Base-by-base conservation (phyloP, 64 coral and sea anemone species). In the Acropora yongei region DNA sequence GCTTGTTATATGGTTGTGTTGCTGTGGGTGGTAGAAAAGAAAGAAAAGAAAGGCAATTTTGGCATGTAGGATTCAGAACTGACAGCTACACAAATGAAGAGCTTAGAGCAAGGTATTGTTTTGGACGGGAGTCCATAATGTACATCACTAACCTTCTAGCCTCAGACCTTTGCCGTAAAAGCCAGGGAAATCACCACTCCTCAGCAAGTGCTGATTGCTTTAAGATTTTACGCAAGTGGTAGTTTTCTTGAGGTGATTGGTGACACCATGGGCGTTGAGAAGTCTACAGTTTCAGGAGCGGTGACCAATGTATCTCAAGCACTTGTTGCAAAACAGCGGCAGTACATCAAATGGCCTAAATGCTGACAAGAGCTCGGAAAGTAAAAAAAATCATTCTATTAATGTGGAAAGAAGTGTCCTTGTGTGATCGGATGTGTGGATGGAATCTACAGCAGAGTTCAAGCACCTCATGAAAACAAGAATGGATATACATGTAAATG, bases 191-290 rank as follows among this genome's bases (percentile, higher is more conserved):
- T 78, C 76, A 51, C 76, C 13, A 47, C 47, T 78, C 76, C 39
- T 63, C 8, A 63, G 7, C 58, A 63, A 63, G 58, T 63, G 8
- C 58, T 63, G 7, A 63, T 63, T 63, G 58, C 58, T 63, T 63
- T 63, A 14, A 12, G 58, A 9, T 63, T 63, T 63, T 63, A 63
- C 6, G 58, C 58, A 8, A 90, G 73, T 86, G 93, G 93, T 57
- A 90, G 93, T 16, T 95, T 95, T 78, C 49, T 95, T 1, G 80
- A 80, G 83, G 82, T 95, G 40, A 48, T 95, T 44, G 93, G 93
- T 19, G 93, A 95, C 75, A 87, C 73, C 39, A 49, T 74, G 50
- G 88, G 93, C 42, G 80, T 68, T 53, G 88, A 79, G 30, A 95
- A 95, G 43, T 80, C 58, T 8, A 80, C 78, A 20, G 78, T 80